phyloP scores from a whole-genome alignment of 2,888 invertebrate genomes.

The Xestia rhomboidea region DNA sequence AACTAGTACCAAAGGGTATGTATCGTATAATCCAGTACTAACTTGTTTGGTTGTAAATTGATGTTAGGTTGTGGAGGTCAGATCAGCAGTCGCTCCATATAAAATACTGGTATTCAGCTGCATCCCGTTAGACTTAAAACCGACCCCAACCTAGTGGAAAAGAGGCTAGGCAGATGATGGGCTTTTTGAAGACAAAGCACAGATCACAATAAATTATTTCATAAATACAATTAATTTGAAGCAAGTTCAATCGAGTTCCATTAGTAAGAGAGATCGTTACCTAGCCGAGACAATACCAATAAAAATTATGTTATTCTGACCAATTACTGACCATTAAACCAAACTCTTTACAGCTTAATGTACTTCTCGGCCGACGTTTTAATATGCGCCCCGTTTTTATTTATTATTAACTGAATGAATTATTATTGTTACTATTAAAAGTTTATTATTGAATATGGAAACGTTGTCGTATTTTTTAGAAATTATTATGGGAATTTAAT shows the following conservation, averaged over 20 bases:
- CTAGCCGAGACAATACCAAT: slow-evolving; percentile 85
- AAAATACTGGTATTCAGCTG: background rate
- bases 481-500: slow-evolving; percentile 58
- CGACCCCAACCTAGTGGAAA: background rate
- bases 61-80: background rate
- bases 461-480: slow-evolving; percentile 58
- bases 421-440: slow-evolving; percentile 67
- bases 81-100: background rate
- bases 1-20: background rate
- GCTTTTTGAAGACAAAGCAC: background rate
- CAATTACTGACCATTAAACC: slow-evolving; percentile 87
- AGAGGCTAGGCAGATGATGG: background rate
- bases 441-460: slow-evolving; percentile 62
- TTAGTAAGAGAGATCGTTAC: slow-evolving; percentile 71
- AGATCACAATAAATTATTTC: background rate
- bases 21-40: background rate
- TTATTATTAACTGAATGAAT: slow-evolving; percentile 71
- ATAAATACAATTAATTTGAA: background rate
- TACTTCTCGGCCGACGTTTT: slow-evolving; percentile 74
- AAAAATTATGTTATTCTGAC: slow-evolving; percentile 86
- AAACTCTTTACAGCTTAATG: slow-evolving; percentile 84
- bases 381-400: slow-evolving; percentile 71
- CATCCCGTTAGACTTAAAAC: background rate
- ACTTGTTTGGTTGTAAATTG: background rate
- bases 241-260: slow-evolving; percentile 66